phyloP scores from a whole-genome alignment of 2,113 vertebrate genomes.

The Nymphicus hollandicus region DNA sequence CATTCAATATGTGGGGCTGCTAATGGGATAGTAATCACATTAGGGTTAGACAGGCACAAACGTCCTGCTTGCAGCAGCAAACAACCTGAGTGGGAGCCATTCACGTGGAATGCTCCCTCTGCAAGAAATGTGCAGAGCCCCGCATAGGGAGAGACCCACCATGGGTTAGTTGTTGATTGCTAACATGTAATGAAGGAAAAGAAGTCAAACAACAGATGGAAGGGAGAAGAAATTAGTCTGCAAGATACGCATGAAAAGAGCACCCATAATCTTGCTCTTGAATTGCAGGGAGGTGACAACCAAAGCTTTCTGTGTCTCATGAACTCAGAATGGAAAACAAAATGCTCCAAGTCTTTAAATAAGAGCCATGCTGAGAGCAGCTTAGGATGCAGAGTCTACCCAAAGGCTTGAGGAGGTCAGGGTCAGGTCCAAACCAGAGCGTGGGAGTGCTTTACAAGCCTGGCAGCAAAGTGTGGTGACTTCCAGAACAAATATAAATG shows the following conservation, averaged over 20 bases:
- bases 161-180: background rate
- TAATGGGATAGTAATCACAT: background rate
- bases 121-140: background rate
- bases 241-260: background rate
- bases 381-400: background rate
- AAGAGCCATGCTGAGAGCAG: background rate
- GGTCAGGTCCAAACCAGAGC: background rate
- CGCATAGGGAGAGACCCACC: background rate
- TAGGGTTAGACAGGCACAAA: background rate
- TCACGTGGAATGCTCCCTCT: accelerated
- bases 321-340: background rate
- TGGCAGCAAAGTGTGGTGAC: background rate
- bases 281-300: background rate
- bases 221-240: background rate
- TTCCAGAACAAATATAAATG: background rate
- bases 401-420: background rate
- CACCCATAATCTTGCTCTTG: background rate
- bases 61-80: background rate
- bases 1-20: background rate
- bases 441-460: background rate
- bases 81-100: background rate
- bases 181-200: background rate
- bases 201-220: background rate
- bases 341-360: background rate
- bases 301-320: background rate